Conservation (phyloP, 2,797 vertebrate species). For the Sebastes goodei region DNA sequence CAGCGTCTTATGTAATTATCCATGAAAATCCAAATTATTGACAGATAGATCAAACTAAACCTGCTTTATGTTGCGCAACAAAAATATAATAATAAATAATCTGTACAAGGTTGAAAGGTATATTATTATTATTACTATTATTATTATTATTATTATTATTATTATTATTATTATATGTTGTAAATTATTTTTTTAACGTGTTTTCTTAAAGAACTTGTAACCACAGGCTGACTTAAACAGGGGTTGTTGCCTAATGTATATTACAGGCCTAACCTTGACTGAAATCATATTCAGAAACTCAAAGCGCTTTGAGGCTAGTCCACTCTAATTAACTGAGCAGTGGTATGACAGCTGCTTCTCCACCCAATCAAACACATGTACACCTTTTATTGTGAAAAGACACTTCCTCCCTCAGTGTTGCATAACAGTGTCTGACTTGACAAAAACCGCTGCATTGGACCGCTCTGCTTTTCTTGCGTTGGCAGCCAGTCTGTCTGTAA, state of each 20-base stretch:
- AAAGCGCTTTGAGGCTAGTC: not conserved
- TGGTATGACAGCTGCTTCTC: not conserved
- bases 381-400: slow-evolving; percentile 28
- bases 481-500: slow-evolving; percentile 52
- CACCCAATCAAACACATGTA: too few relatives aligned
- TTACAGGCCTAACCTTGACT: not conserved
- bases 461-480: slow-evolving; percentile 32
- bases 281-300: not conserved
- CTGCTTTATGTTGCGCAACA: too few relatives aligned
- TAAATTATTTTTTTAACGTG: not conserved
- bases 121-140: too few relatives aligned
- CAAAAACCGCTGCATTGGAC: slow-evolving; percentile 35
- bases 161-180: too few relatives aligned
- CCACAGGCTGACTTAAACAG: accelerated
- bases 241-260: not conserved
- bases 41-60: too few relatives aligned
- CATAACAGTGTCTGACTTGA: slow-evolving; percentile 2
- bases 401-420: slow-evolving; percentile 2
- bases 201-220: not conserved
- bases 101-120: too few relatives aligned
- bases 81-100: too few relatives aligned
- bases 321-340: not conserved
- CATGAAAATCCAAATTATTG: too few relatives aligned
- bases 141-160: too few relatives aligned
- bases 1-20: too few relatives aligned